Evolutionary conservation across 2,797 vertebrate genomes (phyloP).

Genomic region (Enteromius anoplus): DNA sequence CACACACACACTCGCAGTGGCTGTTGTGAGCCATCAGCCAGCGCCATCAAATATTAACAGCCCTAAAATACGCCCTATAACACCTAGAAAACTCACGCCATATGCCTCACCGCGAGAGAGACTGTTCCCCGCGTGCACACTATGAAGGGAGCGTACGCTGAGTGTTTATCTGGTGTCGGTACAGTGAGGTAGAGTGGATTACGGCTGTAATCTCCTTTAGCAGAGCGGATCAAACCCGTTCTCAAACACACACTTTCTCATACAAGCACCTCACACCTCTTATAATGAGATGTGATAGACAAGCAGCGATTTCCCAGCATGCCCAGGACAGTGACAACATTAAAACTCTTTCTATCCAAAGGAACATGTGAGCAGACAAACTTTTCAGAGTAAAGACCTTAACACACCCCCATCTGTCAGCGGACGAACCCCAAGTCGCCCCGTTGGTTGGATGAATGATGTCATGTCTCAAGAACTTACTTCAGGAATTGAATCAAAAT

Average conservation of each 20-base stretch:
- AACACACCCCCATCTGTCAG: background rate
- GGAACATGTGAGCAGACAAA: background rate
- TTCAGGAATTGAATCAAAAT: too few relatives aligned
- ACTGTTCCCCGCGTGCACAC: background rate
- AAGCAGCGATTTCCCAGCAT: background rate
- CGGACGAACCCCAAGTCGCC: background rate
- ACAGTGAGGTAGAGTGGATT: constrained; percentile 8
- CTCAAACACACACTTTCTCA: background rate
- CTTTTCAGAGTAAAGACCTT: background rate
- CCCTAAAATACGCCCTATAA: background rate
- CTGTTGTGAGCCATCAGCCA: background rate
- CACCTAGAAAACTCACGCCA: background rate
- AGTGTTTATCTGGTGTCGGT: constrained; percentile 7
- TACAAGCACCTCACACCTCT: background rate
- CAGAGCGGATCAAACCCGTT: background rate
- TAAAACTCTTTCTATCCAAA: background rate
- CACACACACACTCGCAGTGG: background rate
- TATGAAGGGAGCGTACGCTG: background rate
- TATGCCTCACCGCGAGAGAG: background rate
- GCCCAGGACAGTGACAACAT: background rate
- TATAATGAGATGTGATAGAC: background rate
- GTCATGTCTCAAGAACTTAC: background rate
- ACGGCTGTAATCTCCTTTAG: background rate
- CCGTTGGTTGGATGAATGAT: background rate
- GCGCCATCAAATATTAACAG: constrained; percentile 19